Conservation (phyloP, 2,797 vertebrate species). For the Premnoplex brunnescens region DNA sequence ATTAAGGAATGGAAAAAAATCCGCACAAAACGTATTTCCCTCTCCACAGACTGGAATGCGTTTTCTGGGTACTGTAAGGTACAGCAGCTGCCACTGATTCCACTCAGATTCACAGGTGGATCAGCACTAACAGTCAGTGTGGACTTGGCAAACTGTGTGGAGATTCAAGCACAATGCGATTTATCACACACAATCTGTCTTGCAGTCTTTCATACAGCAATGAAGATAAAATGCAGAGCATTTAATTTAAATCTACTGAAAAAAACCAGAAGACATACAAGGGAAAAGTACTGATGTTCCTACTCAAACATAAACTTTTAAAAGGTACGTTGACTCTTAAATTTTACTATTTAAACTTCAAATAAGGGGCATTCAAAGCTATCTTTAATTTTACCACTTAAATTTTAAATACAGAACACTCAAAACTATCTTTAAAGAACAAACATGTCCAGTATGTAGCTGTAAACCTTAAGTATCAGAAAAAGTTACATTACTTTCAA, state of each 20-base stretch:
- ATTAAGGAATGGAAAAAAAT: background rate
- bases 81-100: background rate
- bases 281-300: background rate
- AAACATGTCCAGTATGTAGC: background rate
- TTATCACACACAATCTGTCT: background rate
- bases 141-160: background rate
- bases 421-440: background rate
- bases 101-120: background rate
- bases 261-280: background rate
- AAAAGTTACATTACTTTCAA: background rate
- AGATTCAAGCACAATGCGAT: background rate
- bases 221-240: background rate
- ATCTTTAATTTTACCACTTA: background rate
- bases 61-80: background rate
- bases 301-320: background rate
- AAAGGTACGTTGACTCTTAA: background rate
- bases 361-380: background rate
- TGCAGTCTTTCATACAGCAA: background rate
- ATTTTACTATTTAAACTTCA: background rate
- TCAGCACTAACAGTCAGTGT: background rate
- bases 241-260: background rate
- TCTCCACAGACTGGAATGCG: background rate
- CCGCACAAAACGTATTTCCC: fast-evolving
- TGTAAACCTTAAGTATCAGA: background rate
- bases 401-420: background rate